phyloP scores from a whole-genome alignment of 2,888 invertebrate species.

The Myopa testacea region DNA sequence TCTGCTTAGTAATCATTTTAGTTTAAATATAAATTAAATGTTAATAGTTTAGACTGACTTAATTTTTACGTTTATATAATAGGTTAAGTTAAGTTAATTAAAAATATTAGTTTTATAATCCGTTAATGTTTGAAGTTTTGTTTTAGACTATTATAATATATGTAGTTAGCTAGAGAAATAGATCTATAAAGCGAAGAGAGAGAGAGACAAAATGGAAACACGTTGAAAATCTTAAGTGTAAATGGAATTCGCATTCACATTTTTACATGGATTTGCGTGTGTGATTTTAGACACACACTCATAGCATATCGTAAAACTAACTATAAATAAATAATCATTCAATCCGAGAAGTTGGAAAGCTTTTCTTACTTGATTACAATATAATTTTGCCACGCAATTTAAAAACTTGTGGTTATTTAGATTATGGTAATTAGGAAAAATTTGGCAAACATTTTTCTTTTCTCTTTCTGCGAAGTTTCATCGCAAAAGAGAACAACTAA shows the following conservation, averaged over 20 bases:
- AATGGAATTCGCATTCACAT: too few species aligned
- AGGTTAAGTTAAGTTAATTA: conserved; percentile 22
- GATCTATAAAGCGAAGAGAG: too few species aligned
- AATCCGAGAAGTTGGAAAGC: background rate
- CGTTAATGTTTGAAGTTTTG: background rate
- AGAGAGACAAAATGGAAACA: conserved; percentile 17
- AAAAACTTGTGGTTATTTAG: background rate
- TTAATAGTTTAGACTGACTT: conserved; percentile 16
- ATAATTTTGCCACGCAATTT: conserved; percentile 30
- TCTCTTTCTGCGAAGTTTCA: conserved; percentile 16
- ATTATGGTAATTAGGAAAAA: conserved; percentile 4
- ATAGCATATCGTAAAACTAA: background rate
- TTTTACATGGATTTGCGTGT: background rate
- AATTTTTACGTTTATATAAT: background rate
- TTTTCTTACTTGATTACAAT: background rate
- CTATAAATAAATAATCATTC: background rate
- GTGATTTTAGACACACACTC: background rate
- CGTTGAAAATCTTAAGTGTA: background rate
- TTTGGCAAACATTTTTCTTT: conserved; percentile 30
- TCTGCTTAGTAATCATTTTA: background rate
- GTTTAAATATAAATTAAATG: conserved; percentile 24
- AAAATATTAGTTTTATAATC: conserved; percentile 21
- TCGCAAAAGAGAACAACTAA: conserved; percentile 21
- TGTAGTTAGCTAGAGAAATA: background rate
- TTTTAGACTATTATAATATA: conserved; percentile 18